These are phyloP conservation scores for Varecia variegata DNA, from an alignment of 2,797 vertebrate genomes.

Conservation along the genomic window DNA sequence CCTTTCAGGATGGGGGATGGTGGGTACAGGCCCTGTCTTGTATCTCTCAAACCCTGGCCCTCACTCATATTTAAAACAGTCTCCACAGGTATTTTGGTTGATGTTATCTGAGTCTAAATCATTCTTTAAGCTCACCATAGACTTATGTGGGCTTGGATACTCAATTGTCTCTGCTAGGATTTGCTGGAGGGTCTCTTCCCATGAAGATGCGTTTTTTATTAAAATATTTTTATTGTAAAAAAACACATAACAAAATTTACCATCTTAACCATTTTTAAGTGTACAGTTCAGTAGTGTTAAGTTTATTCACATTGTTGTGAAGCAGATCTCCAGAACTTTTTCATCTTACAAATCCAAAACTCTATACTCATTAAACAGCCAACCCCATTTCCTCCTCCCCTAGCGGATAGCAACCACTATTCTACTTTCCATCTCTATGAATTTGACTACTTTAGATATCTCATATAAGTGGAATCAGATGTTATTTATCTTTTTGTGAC, in stretches of 20 bases:
- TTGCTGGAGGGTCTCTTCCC: neutral
- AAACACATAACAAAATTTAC: neutral
- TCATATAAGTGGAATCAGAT: neutral
- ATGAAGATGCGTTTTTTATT: neutral
- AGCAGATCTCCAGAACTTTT: neutral
- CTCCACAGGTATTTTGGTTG: neutral
- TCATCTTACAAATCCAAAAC: neutral
- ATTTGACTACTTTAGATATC: neutral
- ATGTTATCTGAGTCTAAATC: neutral
- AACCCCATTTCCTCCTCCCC: neutral
- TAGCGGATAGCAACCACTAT: neutral
- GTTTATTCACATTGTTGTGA: neutral
- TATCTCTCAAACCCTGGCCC: neutral
- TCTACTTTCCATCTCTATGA: neutral
- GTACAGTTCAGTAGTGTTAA: neutral
- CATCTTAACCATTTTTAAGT: neutral
- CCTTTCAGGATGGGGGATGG: neutral
- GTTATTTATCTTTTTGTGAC: neutral
- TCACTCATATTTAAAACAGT: neutral
- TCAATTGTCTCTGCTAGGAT: neutral
- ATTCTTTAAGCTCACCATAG: neutral
- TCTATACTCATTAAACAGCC: neutral
- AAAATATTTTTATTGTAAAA: neutral
- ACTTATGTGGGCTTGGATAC: neutral
- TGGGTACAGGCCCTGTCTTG: neutral